These are phyloP conservation scores for Pagrus major DNA, from an alignment of 2,113 vertebrate species.

Conservation along the genomic window DNA sequence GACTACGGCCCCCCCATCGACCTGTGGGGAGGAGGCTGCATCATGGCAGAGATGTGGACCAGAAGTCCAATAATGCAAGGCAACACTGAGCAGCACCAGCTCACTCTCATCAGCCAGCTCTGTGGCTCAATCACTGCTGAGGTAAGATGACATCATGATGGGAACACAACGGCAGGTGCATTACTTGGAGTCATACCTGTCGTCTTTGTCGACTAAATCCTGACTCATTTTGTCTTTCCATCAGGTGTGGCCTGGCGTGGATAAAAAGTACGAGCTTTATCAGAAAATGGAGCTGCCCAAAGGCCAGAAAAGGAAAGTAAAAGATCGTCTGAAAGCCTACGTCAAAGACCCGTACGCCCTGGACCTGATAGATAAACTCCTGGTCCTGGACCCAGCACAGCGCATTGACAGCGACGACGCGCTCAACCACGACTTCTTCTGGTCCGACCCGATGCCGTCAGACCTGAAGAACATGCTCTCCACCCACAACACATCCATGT, in stretches of 20 bases:
- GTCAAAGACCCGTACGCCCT: slow-evolving; percentile 96
- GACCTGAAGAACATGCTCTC: slow-evolving; percentile 99
- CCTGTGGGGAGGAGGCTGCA: slow-evolving; percentile 97
- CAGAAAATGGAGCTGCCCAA: slow-evolving; percentile 98
- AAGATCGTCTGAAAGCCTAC: slow-evolving; percentile 97
- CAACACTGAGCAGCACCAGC: slow-evolving; percentile 98
- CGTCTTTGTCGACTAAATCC: background rate
- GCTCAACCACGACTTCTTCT: slow-evolving; percentile 98
- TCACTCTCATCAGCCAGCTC: slow-evolving; percentile 98
- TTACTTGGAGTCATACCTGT: background rate
- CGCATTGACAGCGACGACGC: slow-evolving; percentile 96
- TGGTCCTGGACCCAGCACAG: slow-evolving; percentile 95
- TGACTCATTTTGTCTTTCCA: background rate
- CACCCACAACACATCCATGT: slow-evolving; percentile 98
- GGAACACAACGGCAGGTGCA: background rate
- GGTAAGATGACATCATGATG: slow-evolving; percentile 69
- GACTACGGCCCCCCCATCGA: slow-evolving; percentile 99
- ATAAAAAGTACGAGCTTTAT: slow-evolving; percentile 96
- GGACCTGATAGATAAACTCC: slow-evolving; percentile 96
- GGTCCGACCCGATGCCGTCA: slow-evolving; percentile 98
- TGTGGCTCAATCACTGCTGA: slow-evolving; percentile 97
- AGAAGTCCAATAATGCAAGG: slow-evolving; percentile 99
- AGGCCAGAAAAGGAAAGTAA: slow-evolving; percentile 98
- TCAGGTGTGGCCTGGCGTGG: slow-evolving; percentile 95
- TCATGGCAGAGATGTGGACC: slow-evolving; percentile 99